These are phyloP conservation scores for Drosophila lacertosa DNA, from an alignment of 1,140 invertebrate genomes.

Conservation along the genomic window DNA sequence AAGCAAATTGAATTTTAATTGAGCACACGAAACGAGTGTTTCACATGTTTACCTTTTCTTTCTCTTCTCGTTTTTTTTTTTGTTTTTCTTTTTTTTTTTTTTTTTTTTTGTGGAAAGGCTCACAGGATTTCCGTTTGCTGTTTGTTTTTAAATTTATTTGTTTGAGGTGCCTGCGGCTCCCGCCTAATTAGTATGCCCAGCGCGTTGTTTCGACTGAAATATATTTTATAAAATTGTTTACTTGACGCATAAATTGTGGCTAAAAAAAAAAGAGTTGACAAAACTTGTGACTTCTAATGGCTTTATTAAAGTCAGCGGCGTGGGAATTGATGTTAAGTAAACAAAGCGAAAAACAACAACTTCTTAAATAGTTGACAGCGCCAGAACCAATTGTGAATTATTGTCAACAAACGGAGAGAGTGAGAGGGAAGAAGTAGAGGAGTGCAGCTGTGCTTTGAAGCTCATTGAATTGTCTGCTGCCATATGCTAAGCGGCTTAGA, in stretches of 20 bases:
- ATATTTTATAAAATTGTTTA: constrained; percentile 50
- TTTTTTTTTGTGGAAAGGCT: constrained; percentile 38
- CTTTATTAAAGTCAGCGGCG: constrained; percentile 49
- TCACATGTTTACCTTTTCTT: constrained; percentile 60
- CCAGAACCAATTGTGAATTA: constrained; percentile 32
- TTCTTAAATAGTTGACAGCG: background rate
- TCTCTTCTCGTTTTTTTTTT: background rate
- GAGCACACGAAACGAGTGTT: constrained; percentile 45
- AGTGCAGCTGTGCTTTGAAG: constrained; percentile 6
- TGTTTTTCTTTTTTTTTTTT: background rate
- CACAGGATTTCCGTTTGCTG: constrained; percentile 75
- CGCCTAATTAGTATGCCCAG: constrained; percentile 65
- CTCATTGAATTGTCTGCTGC: constrained; percentile 3
- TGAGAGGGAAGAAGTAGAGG: background rate
- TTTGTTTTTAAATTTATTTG: constrained; percentile 51
- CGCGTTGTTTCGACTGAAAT: constrained; percentile 51
- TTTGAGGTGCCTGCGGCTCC: constrained; percentile 24
- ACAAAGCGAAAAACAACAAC: constrained; percentile 9
- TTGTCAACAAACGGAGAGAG: background rate
- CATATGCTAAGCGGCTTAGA: constrained; percentile 75
- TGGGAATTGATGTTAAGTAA: constrained; percentile 44
- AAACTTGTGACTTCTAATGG: constrained; percentile 37
- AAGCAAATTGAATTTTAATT: constrained; percentile 71
- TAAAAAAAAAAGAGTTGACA: constrained; percentile 16
- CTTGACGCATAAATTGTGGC: constrained; percentile 26